Evolutionary conservation across 2,797 vertebrate species (phyloP).

Genomic region (Syncerus caffer): DNA sequence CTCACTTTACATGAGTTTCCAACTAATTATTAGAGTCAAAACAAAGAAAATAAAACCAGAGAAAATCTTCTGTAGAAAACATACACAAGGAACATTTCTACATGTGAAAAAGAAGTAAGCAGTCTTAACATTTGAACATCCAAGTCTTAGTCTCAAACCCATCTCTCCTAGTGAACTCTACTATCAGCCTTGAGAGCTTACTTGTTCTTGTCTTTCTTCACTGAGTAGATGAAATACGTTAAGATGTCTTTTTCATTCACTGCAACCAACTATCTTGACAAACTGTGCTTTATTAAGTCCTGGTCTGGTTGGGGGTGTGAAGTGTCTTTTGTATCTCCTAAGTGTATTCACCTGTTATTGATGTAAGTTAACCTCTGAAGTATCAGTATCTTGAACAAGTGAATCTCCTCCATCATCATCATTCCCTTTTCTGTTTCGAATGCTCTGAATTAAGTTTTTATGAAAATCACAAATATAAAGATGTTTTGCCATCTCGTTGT

Average conservation of each 20-base stretch:
- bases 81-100: conserved; percentile 83
- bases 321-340: conserved; percentile 89
- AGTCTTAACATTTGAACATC: conserved; percentile 76
- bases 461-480: conserved; percentile 89
- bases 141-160: conserved; percentile 52
- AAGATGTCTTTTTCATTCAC: conserved; percentile 90
- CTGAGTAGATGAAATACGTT: conserved; percentile 89
- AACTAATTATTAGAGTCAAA: conserved; percentile 76
- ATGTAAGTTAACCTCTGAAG: conserved; percentile 88
- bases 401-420: conserved; percentile 88
- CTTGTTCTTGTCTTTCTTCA: conserved; percentile 89
- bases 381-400: conserved; percentile 86
- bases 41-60: conserved; percentile 84
- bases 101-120: conserved; percentile 81
- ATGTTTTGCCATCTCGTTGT: conserved; percentile 80
- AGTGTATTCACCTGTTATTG: conserved; percentile 90
- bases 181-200: conserved; percentile 86
- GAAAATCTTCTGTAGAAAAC: conserved; percentile 76
- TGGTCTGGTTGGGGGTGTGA: conserved; percentile 88
- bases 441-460: conserved; percentile 89
- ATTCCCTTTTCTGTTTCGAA: conserved; percentile 87
- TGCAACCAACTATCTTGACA: conserved; percentile 88
- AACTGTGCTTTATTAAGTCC: conserved; percentile 90
- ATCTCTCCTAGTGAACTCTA: conserved; percentile 82
- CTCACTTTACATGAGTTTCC: conserved; percentile 77